phyloP scores from a whole-genome alignment of 2,113 vertebrate species.

The Todiramphus saurophagus region DNA sequence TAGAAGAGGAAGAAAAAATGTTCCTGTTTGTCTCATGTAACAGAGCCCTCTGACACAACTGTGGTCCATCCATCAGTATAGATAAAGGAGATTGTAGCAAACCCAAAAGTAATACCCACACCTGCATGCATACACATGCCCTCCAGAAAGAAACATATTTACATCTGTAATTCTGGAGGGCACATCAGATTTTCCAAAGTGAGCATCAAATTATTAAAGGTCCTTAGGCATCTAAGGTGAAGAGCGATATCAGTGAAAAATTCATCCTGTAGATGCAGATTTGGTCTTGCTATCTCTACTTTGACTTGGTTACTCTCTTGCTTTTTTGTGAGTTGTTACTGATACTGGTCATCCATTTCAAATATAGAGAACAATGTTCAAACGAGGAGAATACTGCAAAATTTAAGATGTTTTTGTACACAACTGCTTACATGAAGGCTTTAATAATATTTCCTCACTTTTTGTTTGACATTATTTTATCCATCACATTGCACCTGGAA shows the following conservation, averaged over 20 bases:
- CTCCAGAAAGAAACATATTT: neutral
- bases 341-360: neutral
- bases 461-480: neutral
- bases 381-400: neutral
- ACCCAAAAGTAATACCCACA: neutral
- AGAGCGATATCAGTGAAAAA: neutral
- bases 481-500: neutral
- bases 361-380: neutral
- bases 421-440: neutral
- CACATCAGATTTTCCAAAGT: neutral
- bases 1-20: neutral
- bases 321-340: neutral
- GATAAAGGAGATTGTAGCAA: neutral
- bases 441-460: neutral
- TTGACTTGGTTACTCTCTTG: neutral
- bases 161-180: fast-evolving
- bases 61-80: neutral
- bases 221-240: neutral
- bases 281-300: neutral
- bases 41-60: neutral
- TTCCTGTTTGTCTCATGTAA: neutral
- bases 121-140: no score
- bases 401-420: neutral
- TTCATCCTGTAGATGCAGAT: neutral
- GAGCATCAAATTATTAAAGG: neutral